phyloP scores from a whole-genome alignment of 2,797 vertebrate genomes.

The Pteronotus mesoamericanus region DNA sequence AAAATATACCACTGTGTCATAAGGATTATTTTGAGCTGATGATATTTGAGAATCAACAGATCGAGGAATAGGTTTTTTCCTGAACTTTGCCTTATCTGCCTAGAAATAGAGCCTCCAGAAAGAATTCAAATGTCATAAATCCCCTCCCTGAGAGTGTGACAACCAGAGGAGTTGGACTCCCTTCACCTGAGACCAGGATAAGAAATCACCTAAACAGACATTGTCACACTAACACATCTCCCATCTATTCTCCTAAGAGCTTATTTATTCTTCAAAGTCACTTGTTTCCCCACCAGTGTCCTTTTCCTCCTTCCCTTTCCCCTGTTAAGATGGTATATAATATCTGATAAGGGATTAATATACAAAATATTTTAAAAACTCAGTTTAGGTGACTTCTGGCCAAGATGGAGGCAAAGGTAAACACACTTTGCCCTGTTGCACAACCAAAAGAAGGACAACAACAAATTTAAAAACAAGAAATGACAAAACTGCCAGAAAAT shows the following conservation, averaged over 20 bases:
- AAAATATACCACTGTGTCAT: neutral
- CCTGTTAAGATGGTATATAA: neutral
- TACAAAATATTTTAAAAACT: neutral
- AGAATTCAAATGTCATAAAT: conserved; percentile 11
- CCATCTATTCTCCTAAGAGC: neutral
- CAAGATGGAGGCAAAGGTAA: too few species aligned
- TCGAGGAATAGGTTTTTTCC: neutral
- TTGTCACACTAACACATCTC: neutral
- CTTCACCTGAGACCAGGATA: neutral
- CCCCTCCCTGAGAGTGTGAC: neutral
- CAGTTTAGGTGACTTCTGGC: too few species aligned
- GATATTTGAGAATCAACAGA: conserved; percentile 19
- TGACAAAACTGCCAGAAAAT: too few species aligned
- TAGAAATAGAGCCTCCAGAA: conserved; percentile 6
- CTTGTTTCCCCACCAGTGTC: neutral
- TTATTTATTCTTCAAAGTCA: neutral
- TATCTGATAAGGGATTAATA: neutral
- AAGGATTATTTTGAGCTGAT: neutral
- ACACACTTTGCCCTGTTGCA: too few species aligned
- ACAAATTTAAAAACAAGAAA: too few species aligned
- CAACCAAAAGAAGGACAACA: too few species aligned
- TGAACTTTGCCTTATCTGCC: neutral
- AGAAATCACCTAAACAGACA: neutral
- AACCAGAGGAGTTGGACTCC: neutral
- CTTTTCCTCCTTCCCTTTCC: neutral